Conservation (phyloP, 64 coral and sea anemone species). For the Montipora capricornis region DNA sequence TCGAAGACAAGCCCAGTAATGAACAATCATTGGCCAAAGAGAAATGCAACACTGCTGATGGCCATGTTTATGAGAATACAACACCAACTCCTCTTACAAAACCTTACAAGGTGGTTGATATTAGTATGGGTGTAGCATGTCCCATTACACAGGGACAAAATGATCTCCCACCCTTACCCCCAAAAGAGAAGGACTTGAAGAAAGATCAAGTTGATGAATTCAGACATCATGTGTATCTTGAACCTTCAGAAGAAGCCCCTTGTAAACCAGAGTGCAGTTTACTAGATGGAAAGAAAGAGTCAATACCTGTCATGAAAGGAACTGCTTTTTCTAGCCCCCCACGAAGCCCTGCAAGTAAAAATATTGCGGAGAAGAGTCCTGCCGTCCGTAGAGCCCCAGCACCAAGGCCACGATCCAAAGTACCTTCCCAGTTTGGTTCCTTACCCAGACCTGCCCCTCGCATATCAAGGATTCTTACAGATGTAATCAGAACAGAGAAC, state of each 20-base stretch:
- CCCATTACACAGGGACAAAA: neutral
- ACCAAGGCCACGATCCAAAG: constrained; percentile 62
- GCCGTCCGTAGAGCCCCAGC: constrained; percentile 33
- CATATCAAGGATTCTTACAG: constrained; percentile 14
- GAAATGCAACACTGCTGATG: neutral
- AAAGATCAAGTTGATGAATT: constrained; percentile 11
- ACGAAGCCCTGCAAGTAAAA: neutral
- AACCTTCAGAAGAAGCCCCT: constrained; percentile 7
- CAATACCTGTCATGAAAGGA: neutral
- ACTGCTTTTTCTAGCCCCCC: neutral
- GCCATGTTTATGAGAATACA: constrained; percentile 50
- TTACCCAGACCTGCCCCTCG: constrained; percentile 59
- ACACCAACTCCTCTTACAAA: constrained; percentile 47
- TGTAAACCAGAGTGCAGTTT: constrained; percentile 14
- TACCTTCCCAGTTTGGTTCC: constrained; percentile 51
- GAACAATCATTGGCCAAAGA: constrained; percentile 10
- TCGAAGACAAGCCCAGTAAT: neutral
- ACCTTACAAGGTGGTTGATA: constrained; percentile 78
- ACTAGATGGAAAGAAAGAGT: constrained; percentile 44
- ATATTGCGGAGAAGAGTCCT: neutral
- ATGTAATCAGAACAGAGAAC: neutral
- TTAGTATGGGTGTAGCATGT: constrained; percentile 35
- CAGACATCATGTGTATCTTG: constrained; percentile 57
- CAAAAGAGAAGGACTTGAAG: constrained; percentile 58
- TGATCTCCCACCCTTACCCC: constrained; percentile 68